phyloP scores from a whole-genome alignment of 2,113 vertebrate genomes.

The Pterophyllum scalare region DNA sequence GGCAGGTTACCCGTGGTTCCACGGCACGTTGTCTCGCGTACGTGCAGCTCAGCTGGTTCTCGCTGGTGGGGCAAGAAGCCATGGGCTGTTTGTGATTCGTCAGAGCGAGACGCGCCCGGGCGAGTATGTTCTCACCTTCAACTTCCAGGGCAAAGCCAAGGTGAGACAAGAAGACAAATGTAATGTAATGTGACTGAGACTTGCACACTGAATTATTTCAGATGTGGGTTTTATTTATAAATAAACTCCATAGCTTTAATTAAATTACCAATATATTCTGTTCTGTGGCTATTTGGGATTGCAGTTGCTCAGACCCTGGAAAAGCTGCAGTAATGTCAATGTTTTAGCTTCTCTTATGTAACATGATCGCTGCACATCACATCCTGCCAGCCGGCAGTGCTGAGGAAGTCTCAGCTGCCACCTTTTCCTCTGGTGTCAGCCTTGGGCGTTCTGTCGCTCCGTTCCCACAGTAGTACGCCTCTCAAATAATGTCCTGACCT shows the following conservation, averaged over 20 bases:
- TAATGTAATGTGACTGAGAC: neutral
- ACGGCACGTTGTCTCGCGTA: constrained; percentile 92
- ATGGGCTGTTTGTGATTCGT: constrained; percentile 95
- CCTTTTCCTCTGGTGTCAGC: constrained; percentile 69
- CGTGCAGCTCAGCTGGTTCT: constrained; percentile 95
- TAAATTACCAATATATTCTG: neutral
- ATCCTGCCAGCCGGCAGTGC: constrained; percentile 56
- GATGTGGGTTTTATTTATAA: neutral
- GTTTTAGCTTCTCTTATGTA: constrained; percentile 46
- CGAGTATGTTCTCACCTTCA: constrained; percentile 98
- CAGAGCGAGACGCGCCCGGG: constrained; percentile 95
- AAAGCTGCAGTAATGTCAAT: constrained; percentile 47
- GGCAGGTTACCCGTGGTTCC: constrained; percentile 93
- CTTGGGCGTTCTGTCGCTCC: constrained; percentile 36
- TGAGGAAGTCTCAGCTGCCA: constrained; percentile 65
- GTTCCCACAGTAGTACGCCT: constrained; percentile 37
- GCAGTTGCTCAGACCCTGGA: constrained; percentile 28
- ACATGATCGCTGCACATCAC: constrained; percentile 61
- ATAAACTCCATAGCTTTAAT: neutral
- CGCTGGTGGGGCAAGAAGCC: constrained; percentile 88
- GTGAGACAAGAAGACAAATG: constrained; percentile 65
- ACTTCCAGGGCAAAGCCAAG: constrained; percentile 99
- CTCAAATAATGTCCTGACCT: constrained; percentile 55
- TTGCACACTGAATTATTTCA: neutral
- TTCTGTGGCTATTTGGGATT: constrained; percentile 14